Conservation (phyloP, 2,113 vertebrate genomes). For the Leuciscus idus region DNA sequence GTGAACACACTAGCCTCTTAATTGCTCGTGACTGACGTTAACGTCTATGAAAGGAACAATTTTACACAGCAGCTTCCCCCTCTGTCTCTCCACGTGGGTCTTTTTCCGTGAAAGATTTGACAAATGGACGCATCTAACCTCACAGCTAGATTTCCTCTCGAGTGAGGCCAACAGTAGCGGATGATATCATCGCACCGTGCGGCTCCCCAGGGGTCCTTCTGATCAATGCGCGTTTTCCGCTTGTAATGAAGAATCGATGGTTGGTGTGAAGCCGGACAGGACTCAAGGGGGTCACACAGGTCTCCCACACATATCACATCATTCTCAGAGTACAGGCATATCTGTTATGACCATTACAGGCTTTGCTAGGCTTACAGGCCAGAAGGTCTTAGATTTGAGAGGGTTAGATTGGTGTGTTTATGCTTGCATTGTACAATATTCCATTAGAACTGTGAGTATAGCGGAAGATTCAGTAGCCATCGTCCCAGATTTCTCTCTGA, state of each 20-base stretch:
- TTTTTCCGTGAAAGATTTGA: slow-evolving; percentile 31
- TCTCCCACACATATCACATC: slow-evolving; percentile 33
- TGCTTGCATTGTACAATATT: background rate
- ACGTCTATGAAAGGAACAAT: background rate
- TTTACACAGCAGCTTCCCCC: background rate
- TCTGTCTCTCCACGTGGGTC: background rate
- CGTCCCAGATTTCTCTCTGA: background rate
- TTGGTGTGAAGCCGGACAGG: slow-evolving; percentile 42
- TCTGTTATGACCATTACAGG: slow-evolving; percentile 33
- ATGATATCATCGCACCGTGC: slow-evolving; percentile 50
- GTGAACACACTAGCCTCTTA: background rate
- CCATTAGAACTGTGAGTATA: background rate
- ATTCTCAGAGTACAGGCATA: slow-evolving; percentile 29
- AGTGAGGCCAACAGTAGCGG: slow-evolving; percentile 28
- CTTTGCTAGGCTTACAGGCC: slow-evolving; percentile 10
- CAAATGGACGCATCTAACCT: slow-evolving; percentile 10
- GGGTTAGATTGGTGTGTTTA: too few relatives aligned
- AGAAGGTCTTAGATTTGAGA: too few relatives aligned
- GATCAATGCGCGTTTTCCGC: slow-evolving; percentile 67
- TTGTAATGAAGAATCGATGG: slow-evolving; percentile 64
- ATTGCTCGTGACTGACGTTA: background rate
- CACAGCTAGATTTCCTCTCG: slow-evolving; percentile 19
- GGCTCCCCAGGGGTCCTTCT: slow-evolving; percentile 59
- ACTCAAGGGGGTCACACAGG: slow-evolving; percentile 44
- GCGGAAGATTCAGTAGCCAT: background rate